Conservation (phyloP, 2,113 vertebrate genomes). For the Eulemur macaco region DNA sequence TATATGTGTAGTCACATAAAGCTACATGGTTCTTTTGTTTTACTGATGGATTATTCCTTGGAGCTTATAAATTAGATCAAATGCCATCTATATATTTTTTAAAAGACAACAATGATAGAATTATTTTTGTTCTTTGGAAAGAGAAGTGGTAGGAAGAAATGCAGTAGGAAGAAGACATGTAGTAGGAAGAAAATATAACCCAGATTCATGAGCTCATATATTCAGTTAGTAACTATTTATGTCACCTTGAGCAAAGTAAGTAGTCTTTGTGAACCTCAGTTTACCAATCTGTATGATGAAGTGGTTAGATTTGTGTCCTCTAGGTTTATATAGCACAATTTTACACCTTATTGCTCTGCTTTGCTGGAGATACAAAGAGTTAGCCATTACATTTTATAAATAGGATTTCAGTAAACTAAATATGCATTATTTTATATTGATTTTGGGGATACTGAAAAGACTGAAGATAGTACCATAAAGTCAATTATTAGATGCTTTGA, state of each 20-base stretch:
- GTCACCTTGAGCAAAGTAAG: background rate
- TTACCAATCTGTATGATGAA: slow-evolving; percentile 9
- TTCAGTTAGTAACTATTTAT: slow-evolving; percentile 20
- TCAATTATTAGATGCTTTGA: background rate
- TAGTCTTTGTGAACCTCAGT: slow-evolving; percentile 24
- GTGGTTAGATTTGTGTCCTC: background rate
- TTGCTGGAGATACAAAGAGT: background rate
- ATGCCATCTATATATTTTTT: background rate
- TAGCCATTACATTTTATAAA: background rate
- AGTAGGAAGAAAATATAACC: background rate
- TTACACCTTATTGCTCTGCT: background rate
- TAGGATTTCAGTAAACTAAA: background rate
- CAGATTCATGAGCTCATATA: slow-evolving; percentile 11
- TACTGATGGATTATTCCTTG: slow-evolving; percentile 13
- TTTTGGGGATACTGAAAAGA: background rate
- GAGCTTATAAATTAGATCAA: slow-evolving; percentile 38
- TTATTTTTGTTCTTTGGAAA: slow-evolving; percentile 54
- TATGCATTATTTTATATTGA: background rate
- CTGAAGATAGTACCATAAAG: background rate
- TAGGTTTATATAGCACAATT: background rate
- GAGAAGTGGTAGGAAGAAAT: background rate
- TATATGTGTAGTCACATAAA: slow-evolving; percentile 16
- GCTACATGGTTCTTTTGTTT: background rate
- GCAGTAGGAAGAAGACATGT: background rate
- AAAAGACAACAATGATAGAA: slow-evolving; percentile 38